phyloP scores from a whole-genome alignment of 2,797 vertebrate genomes.

The Borostomias antarcticus region DNA sequence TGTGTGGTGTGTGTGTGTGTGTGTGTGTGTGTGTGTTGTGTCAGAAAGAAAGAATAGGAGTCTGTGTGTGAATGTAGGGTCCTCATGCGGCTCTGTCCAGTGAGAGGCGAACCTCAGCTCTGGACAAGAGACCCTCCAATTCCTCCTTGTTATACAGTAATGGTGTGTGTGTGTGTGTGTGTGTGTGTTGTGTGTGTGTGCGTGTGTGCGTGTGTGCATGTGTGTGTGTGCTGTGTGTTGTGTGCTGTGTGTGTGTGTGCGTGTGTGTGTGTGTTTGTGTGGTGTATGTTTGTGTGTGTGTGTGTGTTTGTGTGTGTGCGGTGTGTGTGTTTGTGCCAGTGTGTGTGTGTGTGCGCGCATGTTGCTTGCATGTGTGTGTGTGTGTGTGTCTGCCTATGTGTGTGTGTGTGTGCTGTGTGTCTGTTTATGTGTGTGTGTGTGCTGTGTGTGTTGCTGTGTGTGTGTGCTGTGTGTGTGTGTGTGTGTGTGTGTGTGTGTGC shows the following conservation, averaged over 20 bases:
- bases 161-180: background rate
- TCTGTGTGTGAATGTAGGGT: background rate
- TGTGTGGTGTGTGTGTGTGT: background rate
- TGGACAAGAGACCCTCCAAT: background rate
- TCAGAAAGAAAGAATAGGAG: background rate
- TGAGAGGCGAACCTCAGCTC: background rate
- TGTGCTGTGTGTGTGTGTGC: background rate
- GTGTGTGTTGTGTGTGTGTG: conserved; percentile 6
- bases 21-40: background rate
- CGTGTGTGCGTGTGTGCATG: conserved; percentile 13
- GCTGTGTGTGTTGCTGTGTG: background rate
- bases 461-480: background rate
- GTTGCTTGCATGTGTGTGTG: background rate
- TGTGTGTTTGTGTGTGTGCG: background rate
- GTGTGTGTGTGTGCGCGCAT: background rate
- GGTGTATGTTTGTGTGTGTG: background rate
- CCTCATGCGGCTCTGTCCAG: background rate
- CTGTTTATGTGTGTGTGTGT: background rate
- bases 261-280: background rate
- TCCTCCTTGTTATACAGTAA: background rate
- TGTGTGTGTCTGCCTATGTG: background rate
- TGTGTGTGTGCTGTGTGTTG: background rate
- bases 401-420: background rate
- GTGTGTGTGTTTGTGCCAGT: no score
- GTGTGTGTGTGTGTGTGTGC: background rate